phyloP scores from a whole-genome alignment of 2,113 vertebrate genomes.

The Chionis minor region DNA sequence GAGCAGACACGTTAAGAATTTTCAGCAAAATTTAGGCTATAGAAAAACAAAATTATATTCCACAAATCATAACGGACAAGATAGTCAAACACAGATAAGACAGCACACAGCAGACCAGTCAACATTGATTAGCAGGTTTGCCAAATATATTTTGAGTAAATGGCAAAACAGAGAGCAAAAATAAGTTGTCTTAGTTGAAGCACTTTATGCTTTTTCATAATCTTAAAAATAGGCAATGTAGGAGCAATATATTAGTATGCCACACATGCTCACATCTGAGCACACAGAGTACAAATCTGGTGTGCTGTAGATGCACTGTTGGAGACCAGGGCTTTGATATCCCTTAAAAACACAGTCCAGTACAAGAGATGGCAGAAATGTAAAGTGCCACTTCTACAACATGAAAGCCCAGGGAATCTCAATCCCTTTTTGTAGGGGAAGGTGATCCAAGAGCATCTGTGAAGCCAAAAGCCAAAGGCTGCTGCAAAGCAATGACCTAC shows the following conservation, averaged over 20 bases:
- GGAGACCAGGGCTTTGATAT: background rate
- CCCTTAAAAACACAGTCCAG: background rate
- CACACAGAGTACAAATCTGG: background rate
- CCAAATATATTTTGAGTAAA: conserved; percentile 21
- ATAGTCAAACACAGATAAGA: conserved; percentile 44
- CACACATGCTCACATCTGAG: background rate
- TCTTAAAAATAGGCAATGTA: background rate
- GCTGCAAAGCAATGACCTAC: background rate
- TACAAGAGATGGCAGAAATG: background rate
- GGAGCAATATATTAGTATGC: conserved; percentile 7
- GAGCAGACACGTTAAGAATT: conserved; percentile 37
- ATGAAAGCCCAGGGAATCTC: background rate
- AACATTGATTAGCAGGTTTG: conserved; percentile 33
- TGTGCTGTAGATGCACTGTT: background rate
- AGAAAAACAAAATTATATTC: conserved; percentile 45
- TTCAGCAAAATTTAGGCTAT: conserved; percentile 12
- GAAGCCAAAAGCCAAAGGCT: background rate
- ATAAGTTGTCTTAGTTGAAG: conserved; percentile 1
- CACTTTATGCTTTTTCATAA: background rate
- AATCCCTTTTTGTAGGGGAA: background rate
- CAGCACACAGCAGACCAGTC: conserved; percentile 36
- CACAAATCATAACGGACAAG: conserved; percentile 36
- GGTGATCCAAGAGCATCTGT: background rate
- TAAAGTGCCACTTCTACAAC: background rate
- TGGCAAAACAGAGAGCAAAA: conserved; percentile 16